A percentile compares a stretch with the other conserved stretches of the same genome.
Evolutionary conservation across 2,113 vertebrate genomes (phyloP).

Genomic region (Entosphenus tridentatus): DNA sequence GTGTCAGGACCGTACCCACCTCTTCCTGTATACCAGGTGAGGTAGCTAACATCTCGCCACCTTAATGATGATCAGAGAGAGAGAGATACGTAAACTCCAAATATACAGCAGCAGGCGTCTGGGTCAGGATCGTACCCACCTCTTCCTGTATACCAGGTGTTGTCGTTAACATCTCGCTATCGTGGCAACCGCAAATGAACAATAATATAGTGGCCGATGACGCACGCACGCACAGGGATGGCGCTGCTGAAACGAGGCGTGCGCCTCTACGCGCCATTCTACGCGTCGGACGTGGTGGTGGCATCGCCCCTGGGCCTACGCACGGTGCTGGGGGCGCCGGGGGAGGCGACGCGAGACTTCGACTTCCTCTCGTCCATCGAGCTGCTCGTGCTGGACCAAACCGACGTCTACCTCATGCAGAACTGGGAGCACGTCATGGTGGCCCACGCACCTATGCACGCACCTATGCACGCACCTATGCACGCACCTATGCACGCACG

Average conservation of each 20-base stretch:
- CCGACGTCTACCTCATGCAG: slow-evolving; percentile 90
- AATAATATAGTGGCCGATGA: too few relatives aligned
- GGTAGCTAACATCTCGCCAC: too few relatives aligned
- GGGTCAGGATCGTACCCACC: too few relatives aligned
- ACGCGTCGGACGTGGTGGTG: slow-evolving; percentile 81
- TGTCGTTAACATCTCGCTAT: too few relatives aligned
- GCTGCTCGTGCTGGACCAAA: slow-evolving; percentile 67
- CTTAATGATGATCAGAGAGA: too few relatives aligned
- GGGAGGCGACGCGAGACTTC: slow-evolving; percentile 61
- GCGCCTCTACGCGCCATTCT: slow-evolving; percentile 74
- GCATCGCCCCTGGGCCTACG: slow-evolving; percentile 75
- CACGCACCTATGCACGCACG: background rate
- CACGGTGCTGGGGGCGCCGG: slow-evolving; percentile 57
- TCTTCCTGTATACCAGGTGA: too few relatives aligned
- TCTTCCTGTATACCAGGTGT: too few relatives aligned
- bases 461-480: background rate
- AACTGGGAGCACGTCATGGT: slow-evolving; percentile 96
- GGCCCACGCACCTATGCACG: background rate
- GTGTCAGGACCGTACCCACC: too few relatives aligned
- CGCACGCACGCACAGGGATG: slow-evolving; percentile 26
- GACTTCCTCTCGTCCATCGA: slow-evolving; percentile 90
- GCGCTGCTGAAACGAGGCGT: slow-evolving; percentile 55
- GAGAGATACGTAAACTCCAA: too few relatives aligned
- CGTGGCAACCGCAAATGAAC: too few relatives aligned
- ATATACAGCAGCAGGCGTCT: too few relatives aligned